Base-by-base conservation (phyloP, 1,140 invertebrate species). In the Drosophila simulans region DNA sequence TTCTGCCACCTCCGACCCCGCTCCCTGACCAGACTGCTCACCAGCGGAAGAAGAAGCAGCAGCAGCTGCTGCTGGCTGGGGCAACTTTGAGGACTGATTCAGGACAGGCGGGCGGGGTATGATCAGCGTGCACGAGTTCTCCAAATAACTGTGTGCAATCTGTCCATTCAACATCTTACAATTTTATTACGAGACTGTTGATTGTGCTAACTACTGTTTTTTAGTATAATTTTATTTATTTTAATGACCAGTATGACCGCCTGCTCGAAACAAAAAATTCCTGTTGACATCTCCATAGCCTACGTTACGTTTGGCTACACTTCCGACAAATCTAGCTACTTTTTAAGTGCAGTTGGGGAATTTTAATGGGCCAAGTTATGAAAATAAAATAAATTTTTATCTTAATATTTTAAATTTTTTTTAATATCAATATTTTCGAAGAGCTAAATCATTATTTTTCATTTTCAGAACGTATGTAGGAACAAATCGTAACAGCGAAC, bases 101-200 rank as follows among this genome's bases (percentile, higher is more conserved):
- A 75, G 69, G 52, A 46, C 74, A 72, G 69, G 74, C 51, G 79
- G 80, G 62, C 62, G 52, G 20, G 75, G 80, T 69, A 88, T 88
- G 45, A 89, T 64, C 35, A 89, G 59, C 66, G 55, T 79, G 84
- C 83, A 88, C 52, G 59, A 68, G 79, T 86, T 88, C 45, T 77
- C 82, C 54, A 76, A 54, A 76, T 82, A 86, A 57, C 62, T 86
- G 79, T 86, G 83, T 77, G 79, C 71, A 52, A 86, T 76, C 56
- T 86, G 75, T 79, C 83, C 82, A 86, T 76, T 83, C 57, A 86
- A 76, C 82, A 86, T 86, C 56, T 75, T 86, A 62, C 22, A 77
- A 75, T 65, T 81, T 75, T 71, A 71, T 57, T 49, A 48, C 68
- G 68, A 57, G 31, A 25, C 35, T 25, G n/a, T 22, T 54, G 64